A percentile compares a stretch with the other conserved stretches of the same genome.
Conservation (phyloP, 2,888 invertebrate species). For the Zygaena filipendulae region DNA sequence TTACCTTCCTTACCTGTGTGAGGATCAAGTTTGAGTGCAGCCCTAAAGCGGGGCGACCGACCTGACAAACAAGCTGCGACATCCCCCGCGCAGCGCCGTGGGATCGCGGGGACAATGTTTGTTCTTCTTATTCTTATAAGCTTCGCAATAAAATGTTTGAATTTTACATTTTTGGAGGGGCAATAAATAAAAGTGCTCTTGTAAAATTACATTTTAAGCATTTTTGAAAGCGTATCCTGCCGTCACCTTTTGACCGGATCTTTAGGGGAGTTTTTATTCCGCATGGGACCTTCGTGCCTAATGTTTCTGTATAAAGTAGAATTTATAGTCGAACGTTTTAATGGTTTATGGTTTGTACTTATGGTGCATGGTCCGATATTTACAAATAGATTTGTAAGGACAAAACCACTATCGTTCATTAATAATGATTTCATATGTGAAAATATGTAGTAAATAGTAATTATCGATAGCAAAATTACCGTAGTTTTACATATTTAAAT, state of each 20-base stretch:
- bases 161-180: conserved; percentile 62
- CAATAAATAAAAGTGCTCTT: conserved; percentile 57
- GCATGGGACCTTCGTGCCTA: too few relatives aligned
- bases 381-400: too few relatives aligned
- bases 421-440: too few relatives aligned
- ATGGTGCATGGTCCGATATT: too few relatives aligned
- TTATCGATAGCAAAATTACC: too few relatives aligned
- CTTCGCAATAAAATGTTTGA: conserved; percentile 63
- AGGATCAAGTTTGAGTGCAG: conserved; percentile 28
- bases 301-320: too few relatives aligned
- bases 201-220: conserved; percentile 67
- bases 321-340: too few relatives aligned
- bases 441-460: too few relatives aligned
- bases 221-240: conserved; percentile 41
- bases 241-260: conserved; percentile 44
- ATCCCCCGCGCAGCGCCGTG: conserved; percentile 51
- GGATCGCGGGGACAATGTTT: conserved; percentile 57
- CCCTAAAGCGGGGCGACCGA: conserved; percentile 23
- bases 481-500: too few relatives aligned
- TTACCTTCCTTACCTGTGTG: conserved; percentile 31
- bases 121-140: conserved; percentile 62
- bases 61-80: conserved; percentile 46
- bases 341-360: too few relatives aligned
- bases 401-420: too few relatives aligned
- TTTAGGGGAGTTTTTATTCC: conserved; percentile 30